Conservation (phyloP, 2,113 vertebrate genomes). For the Ramphastos sulfuratus region DNA sequence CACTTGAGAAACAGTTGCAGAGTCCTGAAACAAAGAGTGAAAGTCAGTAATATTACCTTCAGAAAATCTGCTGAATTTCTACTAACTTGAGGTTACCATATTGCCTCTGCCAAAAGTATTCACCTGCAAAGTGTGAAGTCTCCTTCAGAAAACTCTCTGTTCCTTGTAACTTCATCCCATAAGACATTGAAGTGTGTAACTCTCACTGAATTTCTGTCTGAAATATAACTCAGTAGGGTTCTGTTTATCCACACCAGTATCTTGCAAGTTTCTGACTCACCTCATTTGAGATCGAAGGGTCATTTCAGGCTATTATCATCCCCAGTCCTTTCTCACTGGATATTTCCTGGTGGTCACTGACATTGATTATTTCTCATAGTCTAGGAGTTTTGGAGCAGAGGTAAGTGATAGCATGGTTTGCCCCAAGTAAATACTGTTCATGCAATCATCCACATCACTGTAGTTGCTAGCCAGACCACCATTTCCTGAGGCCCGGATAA, state of each 20-base stretch:
- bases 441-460: conserved; percentile 14
- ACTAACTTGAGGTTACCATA: not conserved
- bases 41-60: not conserved
- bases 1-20: not conserved
- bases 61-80: not conserved
- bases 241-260: not conserved
- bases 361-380: not conserved
- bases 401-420: not conserved
- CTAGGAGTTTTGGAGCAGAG: not conserved
- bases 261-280: not conserved
- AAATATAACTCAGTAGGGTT: not conserved
- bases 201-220: not conserved
- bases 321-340: not conserved
- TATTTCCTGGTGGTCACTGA: not conserved
- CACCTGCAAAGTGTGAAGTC: not conserved
- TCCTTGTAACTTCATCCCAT: not conserved
- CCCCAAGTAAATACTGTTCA: conserved; percentile 53
- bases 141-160: not conserved
- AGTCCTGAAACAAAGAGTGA: not conserved
- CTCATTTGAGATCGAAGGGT: not conserved
- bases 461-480: conserved; percentile 70
- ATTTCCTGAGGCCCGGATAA: conserved; percentile 77
- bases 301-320: not conserved
- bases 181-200: not conserved
- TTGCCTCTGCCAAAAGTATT: not conserved